phyloP scores from a whole-genome alignment of 2,113 vertebrate genomes.

The Podilymbus podiceps region DNA sequence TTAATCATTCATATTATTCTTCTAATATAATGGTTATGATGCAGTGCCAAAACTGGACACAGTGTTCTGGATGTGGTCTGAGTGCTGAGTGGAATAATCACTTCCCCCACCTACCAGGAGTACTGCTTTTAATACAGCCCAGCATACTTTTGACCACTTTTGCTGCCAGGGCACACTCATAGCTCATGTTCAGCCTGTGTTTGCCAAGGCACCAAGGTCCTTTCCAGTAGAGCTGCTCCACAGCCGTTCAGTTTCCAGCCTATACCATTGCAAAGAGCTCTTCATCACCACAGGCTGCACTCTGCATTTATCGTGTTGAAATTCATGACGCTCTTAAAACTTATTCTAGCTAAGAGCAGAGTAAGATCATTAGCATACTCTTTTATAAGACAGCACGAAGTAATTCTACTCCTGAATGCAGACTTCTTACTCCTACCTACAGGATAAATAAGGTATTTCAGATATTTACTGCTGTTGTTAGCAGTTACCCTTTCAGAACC shows the following conservation, averaged over 20 bases:
- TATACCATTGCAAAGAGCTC: not conserved
- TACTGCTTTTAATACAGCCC: not conserved
- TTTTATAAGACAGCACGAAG: not conserved
- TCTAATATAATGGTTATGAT: not conserved
- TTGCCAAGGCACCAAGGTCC: not conserved
- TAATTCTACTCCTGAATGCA: not conserved
- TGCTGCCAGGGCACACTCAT: rapidly evolving
- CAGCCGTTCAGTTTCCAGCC: not conserved
- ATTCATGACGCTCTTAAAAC: not conserved
- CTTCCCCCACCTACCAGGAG: not conserved
- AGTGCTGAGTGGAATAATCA: not conserved
- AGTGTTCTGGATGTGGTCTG: not conserved
- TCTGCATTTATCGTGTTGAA: not conserved
- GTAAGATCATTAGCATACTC: not conserved
- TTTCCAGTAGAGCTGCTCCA: not conserved
- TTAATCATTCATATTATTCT: not conserved
- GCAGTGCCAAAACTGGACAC: not conserved
- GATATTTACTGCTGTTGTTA: not conserved
- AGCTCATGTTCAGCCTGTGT: not conserved
- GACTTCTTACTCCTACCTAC: not conserved
- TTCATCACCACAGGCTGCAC: not conserved
- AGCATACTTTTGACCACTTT: not conserved
- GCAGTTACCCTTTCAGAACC: not conserved
- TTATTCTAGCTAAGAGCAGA: not conserved
- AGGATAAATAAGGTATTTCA: not conserved